Evolutionary conservation across 1,140 invertebrate species (phyloP), one percentile per base, ranked within the genome.

Genomic region (Drosophila subpulchrella): DNA sequence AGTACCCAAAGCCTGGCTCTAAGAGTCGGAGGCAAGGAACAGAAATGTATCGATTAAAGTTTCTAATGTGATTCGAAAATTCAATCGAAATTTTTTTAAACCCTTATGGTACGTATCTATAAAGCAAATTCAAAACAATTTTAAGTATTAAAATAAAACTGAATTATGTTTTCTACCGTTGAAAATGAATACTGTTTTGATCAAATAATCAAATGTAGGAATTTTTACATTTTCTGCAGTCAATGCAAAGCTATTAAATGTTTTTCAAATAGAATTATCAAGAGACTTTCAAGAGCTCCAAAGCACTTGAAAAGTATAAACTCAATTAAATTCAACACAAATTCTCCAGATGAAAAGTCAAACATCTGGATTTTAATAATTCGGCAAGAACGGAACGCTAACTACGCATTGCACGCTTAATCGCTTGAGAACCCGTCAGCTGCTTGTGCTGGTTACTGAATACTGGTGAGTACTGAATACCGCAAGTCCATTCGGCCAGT

Each of bases 401-500:
- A 65, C 58, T 67, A 78, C 75, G 75, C 63, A 66, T 62, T 46
- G 76, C 60, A 41, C 54, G 61, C 17, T 34, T 71, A 73, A 62
- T 61, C 44, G 63, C 34, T 70, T 48, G 15, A 57, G 34, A 71
- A 57, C 41, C 38, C 17, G 63, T 54, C 65, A 27, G 42, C 36
- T 27, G 42, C 17, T 38, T 10, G 30, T 63, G 60, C 39, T 36
- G 20, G 51, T 57, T 59, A 66, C 39, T 11, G 17, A 55, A 55
- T 56, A 41, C 58, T n/a, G n/a, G 27, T n/a, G n/a, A 57, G 48
- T 48, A 55, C 60, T n/a, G n/a, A 57, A 58, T 48, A 55, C 60
- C 39, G 32, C 39, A 36, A 54, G 12, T 46, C 27, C 50, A 24
- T 27, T 63, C 24, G 30, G 32, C 32, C 61, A 38, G 32, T 55